phyloP scores from a whole-genome alignment of 1,140 invertebrate genomes.

The Listronotus bonariensis region DNA sequence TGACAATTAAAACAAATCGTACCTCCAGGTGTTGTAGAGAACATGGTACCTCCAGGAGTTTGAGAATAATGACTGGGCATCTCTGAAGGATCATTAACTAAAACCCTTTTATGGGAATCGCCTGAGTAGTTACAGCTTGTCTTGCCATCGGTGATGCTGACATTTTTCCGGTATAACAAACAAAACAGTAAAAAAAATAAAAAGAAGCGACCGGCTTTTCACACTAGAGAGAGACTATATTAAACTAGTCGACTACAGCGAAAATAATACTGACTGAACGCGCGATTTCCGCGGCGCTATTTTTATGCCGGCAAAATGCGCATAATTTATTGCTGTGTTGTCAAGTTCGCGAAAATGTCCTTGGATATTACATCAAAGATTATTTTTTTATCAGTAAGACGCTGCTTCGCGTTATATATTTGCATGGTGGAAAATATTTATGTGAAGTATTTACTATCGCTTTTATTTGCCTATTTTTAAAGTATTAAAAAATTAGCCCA shows the following conservation, averaged over 20 bases:
- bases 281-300: constrained; percentile 9
- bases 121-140: constrained; percentile 73
- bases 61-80: constrained; percentile 86
- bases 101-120: constrained; percentile 74
- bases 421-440: too few relatives aligned
- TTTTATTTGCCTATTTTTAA: too few relatives aligned
- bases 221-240: constrained; percentile 2
- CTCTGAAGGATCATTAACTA: constrained; percentile 81
- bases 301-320: constrained; percentile 26
- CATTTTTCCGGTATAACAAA: constrained; percentile 59
- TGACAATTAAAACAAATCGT: constrained; percentile 40
- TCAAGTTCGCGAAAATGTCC: constrained; percentile 4
- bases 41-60: constrained; percentile 93
- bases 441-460: too few relatives aligned
- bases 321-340: constrained; percentile 18
- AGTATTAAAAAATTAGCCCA: too few relatives aligned
- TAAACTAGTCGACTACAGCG: constrained; percentile 8
- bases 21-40: constrained; percentile 95
- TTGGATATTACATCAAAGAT: not conserved
- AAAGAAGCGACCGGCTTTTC: not conserved
- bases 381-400: too few relatives aligned
- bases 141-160: constrained; percentile 81
- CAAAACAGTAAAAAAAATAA: not conserved
- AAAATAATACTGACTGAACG: constrained; percentile 8
- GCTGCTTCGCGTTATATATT: too few relatives aligned